phyloP scores from a whole-genome alignment of 1,140 invertebrate genomes.

The Drosophila watanabei region DNA sequence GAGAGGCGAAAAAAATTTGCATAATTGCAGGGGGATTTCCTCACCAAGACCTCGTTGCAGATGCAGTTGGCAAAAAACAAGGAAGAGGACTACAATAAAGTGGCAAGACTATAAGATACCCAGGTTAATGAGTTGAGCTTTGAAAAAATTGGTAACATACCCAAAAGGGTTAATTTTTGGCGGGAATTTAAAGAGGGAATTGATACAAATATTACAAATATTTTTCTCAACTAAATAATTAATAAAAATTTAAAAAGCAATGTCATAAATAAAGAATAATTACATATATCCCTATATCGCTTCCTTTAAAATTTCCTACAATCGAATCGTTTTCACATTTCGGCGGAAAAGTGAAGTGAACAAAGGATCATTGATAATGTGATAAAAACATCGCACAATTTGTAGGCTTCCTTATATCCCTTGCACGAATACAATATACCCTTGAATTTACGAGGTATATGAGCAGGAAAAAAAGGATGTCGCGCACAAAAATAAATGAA shows the following conservation, averaged over 20 bases:
- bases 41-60: constrained; percentile 4
- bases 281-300: neutral
- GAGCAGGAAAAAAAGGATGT: constrained; percentile 15
- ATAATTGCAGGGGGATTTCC: constrained; percentile 57
- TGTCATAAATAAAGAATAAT: neutral
- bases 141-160: neutral
- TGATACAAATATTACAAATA: no score
- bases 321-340: neutral
- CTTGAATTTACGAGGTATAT: neutral
- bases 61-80: constrained; percentile 8
- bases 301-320: neutral
- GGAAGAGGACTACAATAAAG: neutral
- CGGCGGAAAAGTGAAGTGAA: neutral
- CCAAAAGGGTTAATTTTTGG: neutral
- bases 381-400: neutral
- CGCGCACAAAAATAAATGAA: constrained; percentile 71
- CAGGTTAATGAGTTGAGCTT: constrained; percentile 2
- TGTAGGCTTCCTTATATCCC: neutral
- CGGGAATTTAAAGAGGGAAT: no score
- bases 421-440: constrained; percentile 1
- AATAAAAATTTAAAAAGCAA: neutral
- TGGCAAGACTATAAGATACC: constrained; percentile 5
- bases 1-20: constrained; percentile 50
- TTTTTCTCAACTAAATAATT: neutral
- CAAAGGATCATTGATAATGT: neutral